Evolutionary conservation across 2,113 vertebrate genomes (phyloP), one percentile per base, ranked within the genome.

Genomic region (Sula dactylatra): DNA sequence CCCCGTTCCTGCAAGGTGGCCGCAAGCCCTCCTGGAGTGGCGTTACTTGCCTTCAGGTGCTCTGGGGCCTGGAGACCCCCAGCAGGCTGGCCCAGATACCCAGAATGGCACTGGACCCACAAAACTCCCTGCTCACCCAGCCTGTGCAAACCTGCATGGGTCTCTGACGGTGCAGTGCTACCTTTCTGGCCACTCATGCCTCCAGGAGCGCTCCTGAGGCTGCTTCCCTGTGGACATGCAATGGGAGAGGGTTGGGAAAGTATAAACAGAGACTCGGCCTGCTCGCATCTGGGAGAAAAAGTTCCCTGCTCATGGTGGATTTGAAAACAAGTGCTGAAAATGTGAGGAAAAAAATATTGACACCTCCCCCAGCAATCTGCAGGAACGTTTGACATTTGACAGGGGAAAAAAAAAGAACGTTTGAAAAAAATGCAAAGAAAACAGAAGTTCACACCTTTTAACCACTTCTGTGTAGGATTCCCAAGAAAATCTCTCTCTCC

Each of bases 351-450:
- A 77, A 86, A 42, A 38, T 42, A 71, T 3, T 45, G 34, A 40
- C 1, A 2, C 7, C 5, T 6, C 15, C 22, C 18, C 18, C 2
- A 6, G 6, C 49, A 31, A 2, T 69, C 40, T 61, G 24, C 34
- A 65, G 56, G 44, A 69, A 40, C 1, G 7, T 52, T 73, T 56
- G 24, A 16, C 1, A 7, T 52, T 73, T 56, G 24, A 16, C 1
- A 2, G 18, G 4, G 5, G 2, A 3, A 3, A 16, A 19, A 26
- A 13, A 20, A 0, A 55, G 7, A 42, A 16, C 4, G 15, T 26
- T 27, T 25, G 4, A 21, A 66, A 49, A 49, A 78, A 95, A 54
- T 38, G 11, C 17, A 54, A 66, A 45, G 34, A 49, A 61, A 87
- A n/a, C 61, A 19, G 15, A 55, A 20, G 11, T 56, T 85, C 22